A percentile compares a stretch with the other conserved stretches of the same genome.
phyloP scores from a whole-genome alignment of 2,113 vertebrate species.

The Phylloscopus trochiloides region DNA sequence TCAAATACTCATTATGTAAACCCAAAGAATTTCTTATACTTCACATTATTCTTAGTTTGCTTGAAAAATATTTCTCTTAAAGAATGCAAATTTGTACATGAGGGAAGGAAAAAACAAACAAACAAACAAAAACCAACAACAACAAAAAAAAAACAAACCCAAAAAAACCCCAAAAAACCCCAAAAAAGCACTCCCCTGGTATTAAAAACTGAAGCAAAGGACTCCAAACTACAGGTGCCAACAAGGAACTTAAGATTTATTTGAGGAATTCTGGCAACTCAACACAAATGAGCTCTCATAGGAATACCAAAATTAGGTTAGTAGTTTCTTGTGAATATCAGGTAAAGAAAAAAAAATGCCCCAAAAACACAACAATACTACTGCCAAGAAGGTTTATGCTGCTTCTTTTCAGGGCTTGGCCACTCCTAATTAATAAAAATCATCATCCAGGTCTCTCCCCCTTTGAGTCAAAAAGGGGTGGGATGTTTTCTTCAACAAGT shows the following conservation, averaged over 20 bases:
- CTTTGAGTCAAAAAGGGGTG: not conserved
- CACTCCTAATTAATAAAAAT: not conserved
- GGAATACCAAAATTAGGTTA: constrained; percentile 2
- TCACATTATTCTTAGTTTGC: not conserved
- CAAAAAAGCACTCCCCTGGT: too few species aligned
- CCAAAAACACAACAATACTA: not conserved
- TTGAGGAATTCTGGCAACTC: not conserved
- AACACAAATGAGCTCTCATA: not conserved
- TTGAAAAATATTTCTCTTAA: not conserved
- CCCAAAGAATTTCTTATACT: not conserved
- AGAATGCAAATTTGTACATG: not conserved
- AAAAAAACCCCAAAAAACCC: not conserved
- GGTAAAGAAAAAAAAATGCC: not conserved
- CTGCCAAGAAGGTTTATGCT: not conserved
- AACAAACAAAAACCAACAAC: too few species aligned
- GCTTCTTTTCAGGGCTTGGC: not conserved
- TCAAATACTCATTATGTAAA: not conserved
- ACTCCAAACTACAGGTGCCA: not conserved
- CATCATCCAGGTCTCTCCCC: not conserved
- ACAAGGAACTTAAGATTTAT: not conserved
- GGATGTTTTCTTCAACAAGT: not conserved
- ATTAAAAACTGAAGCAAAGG: not conserved
- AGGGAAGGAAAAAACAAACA: too few species aligned
- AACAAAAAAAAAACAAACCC: too few species aligned
- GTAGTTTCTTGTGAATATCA: not conserved